Evolutionary conservation across 1,140 invertebrate genomes (phyloP).

Genomic region (Eriosoma lanigerum): DNA sequence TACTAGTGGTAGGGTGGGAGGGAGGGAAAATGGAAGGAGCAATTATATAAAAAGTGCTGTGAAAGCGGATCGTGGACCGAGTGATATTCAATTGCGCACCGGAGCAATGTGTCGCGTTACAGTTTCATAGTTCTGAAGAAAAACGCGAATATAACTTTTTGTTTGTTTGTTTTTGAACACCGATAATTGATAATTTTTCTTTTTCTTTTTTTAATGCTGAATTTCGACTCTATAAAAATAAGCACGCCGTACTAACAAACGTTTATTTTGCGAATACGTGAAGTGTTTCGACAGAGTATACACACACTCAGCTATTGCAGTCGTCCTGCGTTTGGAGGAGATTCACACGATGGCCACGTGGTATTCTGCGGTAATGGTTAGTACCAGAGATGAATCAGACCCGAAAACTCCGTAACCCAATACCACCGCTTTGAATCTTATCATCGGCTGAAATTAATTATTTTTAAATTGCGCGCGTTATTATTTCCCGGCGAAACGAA

Average conservation of each 20-base stretch:
- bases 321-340: not conserved
- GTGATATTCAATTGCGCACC: conserved; percentile 44
- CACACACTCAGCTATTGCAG: no score
- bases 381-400: not conserved
- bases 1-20: not conserved
- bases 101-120: conserved; percentile 44
- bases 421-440: no score
- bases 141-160: not conserved
- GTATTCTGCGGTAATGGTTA: conserved; percentile 44
- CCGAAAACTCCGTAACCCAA: not conserved
- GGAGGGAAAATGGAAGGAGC: conserved; percentile 33
- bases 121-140: not conserved
- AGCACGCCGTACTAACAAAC: no score
- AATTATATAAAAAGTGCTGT: conserved; percentile 48
- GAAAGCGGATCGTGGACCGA: conserved; percentile 50
- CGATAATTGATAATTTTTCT: not conserved
- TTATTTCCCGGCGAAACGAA: no score
- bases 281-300: conserved; percentile 1
- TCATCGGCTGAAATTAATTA: not conserved
- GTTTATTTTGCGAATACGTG: not conserved
- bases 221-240: not conserved
- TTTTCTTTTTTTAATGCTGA: not conserved
- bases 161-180: not conserved
- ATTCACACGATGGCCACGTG: conserved; percentile 2
- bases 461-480: no score